These are phyloP conservation scores for Sycophila texana DNA, from an alignment of 2,888 invertebrate genomes.

Conservation along the genomic window DNA sequence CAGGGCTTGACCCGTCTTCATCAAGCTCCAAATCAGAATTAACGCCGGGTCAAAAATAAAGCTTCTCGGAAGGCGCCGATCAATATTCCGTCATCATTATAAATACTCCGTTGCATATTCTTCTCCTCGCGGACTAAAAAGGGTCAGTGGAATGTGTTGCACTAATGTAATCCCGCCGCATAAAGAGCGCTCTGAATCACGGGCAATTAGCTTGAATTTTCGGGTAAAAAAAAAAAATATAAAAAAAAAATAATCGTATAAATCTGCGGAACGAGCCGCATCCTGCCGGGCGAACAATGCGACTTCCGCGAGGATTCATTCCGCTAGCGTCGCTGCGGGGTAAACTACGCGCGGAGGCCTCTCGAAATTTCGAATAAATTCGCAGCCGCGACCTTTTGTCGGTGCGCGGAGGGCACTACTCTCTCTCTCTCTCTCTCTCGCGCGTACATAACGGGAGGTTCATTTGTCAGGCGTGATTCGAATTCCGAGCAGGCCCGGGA, in stretches of 20 bases:
- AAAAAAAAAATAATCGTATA: not conserved
- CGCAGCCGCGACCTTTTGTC: too few relatives aligned
- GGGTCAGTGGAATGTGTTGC: not conserved
- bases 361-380: too few relatives aligned
- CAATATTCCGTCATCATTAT: slow-evolving; percentile 5
- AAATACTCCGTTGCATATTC: not conserved
- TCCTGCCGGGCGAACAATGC: not conserved
- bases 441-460: slow-evolving; percentile 19
- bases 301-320: too few relatives aligned
- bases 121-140: not conserved
- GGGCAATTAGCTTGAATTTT: not conserved
- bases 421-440: slow-evolving; percentile 16
- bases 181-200: too few relatives aligned
- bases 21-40: slow-evolving; percentile 31
- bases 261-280: not conserved
- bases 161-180: not conserved
- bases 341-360: too few relatives aligned
- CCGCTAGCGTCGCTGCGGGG: too few relatives aligned
- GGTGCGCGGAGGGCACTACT: not conserved
- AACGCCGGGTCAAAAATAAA: slow-evolving; percentile 31
- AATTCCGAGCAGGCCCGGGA: slow-evolving; percentile 30
- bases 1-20: slow-evolving; percentile 16
- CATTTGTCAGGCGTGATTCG: slow-evolving; percentile 50
- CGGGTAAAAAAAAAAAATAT: not conserved
- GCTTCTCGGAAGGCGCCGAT: not conserved